These are phyloP conservation scores for Ornithoptera alexandrae DNA, from an alignment of 2,888 invertebrate genomes.

Conservation along the genomic window DNA sequence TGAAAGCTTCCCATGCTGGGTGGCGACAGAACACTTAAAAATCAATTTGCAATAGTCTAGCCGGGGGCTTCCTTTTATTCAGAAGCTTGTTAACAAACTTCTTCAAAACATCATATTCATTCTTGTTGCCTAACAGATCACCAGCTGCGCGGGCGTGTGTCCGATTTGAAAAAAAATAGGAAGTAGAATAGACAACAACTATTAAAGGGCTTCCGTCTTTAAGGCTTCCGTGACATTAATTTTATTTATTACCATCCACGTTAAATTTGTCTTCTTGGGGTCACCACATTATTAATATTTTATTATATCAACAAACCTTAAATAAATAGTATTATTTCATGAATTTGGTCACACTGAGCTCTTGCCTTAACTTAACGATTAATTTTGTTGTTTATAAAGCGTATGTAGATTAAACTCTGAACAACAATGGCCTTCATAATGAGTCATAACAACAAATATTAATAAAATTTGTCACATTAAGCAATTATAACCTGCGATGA, in stretches of 20 bases:
- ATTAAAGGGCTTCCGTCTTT: conserved; percentile 49
- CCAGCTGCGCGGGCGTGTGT: conserved; percentile 69
- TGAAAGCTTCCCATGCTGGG: conserved; percentile 71
- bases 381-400: no score
- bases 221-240: conserved; percentile 36
- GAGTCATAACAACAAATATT: no score
- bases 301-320: not conserved
- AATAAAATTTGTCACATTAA: no score
- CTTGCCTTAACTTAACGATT: no score
- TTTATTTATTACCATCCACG: conserved; percentile 36
- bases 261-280: conserved; percentile 18
- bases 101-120: conserved; percentile 46
- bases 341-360: no score
- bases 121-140: conserved; percentile 40
- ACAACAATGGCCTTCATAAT: no score
- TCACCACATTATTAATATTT: not conserved
- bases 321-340: no score
- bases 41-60: conserved; percentile 76
- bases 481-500: no score
- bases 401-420: no score
- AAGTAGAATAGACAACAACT: conserved; percentile 41
- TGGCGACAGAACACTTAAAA: conserved; percentile 75
- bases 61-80: conserved; percentile 58
- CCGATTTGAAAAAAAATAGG: conserved; percentile 49
- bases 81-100: conserved; percentile 45